Evolutionary conservation across 2,888 invertebrate genomes (phyloP), one percentile per base, ranked within the genome.

Genomic region (Flabesymbios commensalis): DNA sequence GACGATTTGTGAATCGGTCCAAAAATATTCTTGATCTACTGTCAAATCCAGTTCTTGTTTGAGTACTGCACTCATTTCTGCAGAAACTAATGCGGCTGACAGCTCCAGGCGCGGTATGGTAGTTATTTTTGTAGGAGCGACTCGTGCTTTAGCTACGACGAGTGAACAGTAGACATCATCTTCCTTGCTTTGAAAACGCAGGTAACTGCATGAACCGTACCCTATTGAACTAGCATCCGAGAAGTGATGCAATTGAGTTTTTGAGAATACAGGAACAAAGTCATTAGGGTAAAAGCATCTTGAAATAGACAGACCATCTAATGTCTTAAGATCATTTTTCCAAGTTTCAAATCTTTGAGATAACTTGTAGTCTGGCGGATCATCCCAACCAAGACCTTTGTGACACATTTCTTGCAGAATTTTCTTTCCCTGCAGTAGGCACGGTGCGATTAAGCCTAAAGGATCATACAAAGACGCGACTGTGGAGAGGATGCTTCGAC

Each of bases 101-200:
- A 71, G 59, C 57, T 70, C 69, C n/a, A 70, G 56, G 24, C 69
- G 47, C 3, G 68, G 71, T 43, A 64, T 59, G 28, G 64, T 67
- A n/a, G 69, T 55, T 19, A 33, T 36, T 39, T 69, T 71, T 31
- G 59, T 39, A 7, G 71, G 70, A 4, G 63, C 56, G 26, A 70
- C 67, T 42, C 70, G 57, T 3, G 67, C 41, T 42, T 70, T 70
- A 7, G 28, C 48, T 32, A 58, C 49, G 22, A 59, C 22, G n/a
- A 61, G 31, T 17, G 41, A 14, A 10, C 48, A 48, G 10, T 32
- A 14, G 1, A 47, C 26, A 14, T 43, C 19, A n/a, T 26, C 32
- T 17, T 28, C 7, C 29, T 56, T 31, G 31, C 48, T 22, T 14
- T 5, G 17, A 17, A 48, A 24, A 2, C 61, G 36, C 17, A 39